Percentiles rank a stretch among this genome's conserved stretches.
These are phyloP conservation scores for Drosophila tropicalis DNA, from an alignment of 1,140 invertebrate species.

Conservation along the genomic window DNA sequence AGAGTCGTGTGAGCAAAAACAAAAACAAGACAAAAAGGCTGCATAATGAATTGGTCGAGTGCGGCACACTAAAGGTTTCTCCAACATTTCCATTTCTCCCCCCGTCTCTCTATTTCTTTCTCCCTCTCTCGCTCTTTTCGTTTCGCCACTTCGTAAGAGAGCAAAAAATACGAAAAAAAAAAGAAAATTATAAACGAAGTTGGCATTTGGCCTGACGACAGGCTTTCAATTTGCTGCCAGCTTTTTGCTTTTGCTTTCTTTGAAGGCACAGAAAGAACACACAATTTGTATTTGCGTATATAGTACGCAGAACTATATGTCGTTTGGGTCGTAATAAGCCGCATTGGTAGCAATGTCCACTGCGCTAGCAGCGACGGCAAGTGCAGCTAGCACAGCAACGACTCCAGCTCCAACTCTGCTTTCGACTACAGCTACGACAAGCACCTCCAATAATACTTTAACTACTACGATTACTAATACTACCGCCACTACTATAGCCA, in stretches of 20 bases:
- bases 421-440: constrained; percentile 5
- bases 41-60: constrained; percentile 12
- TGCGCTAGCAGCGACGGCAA: constrained; percentile 57
- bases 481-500: background rate
- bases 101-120: background rate
- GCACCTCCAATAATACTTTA: background rate
- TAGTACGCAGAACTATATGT: constrained; percentile 67
- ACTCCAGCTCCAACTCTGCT: constrained; percentile 8
- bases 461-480: background rate
- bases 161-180: background rate
- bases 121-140: background rate
- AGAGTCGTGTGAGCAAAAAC: background rate
- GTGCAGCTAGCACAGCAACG: constrained; percentile 43
- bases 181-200: background rate
- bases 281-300: constrained; percentile 63
- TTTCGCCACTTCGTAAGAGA: background rate
- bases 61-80: constrained; percentile 4
- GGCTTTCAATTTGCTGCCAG: constrained; percentile 66
- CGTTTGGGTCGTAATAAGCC: constrained; percentile 61
- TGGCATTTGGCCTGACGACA: constrained; percentile 4
- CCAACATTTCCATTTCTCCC: background rate
- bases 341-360: constrained; percentile 72
- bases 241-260: constrained; percentile 65
- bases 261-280: constrained; percentile 62
- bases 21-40: background rate